Conservation (phyloP, 2,797 vertebrate species). For the Chiloscyllium punctatum region DNA sequence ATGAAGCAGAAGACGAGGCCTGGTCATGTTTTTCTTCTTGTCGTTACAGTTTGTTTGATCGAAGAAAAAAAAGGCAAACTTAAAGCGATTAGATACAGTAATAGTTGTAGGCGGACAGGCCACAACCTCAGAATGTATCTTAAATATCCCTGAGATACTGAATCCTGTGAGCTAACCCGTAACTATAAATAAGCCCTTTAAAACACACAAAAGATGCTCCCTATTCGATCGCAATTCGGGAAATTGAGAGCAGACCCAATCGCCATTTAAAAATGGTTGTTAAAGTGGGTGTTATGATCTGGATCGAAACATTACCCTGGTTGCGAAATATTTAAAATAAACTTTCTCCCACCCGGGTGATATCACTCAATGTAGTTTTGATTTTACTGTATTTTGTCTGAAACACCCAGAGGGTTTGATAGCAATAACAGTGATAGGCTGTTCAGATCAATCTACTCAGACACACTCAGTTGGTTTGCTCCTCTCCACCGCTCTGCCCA, state of each 20-base stretch:
- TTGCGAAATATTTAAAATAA: background rate
- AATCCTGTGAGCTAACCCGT: background rate
- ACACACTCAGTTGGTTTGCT: too few relatives aligned
- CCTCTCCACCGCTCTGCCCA: background rate
- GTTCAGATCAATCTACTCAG: background rate
- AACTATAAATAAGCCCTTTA: background rate
- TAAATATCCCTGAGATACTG: background rate
- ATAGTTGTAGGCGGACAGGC: background rate
- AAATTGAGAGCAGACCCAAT: background rate
- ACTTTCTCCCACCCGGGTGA: background rate
- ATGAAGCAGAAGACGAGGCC: background rate
- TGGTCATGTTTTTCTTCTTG: too few relatives aligned
- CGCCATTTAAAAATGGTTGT: background rate
- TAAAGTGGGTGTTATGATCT: background rate
- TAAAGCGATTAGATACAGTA: background rate
- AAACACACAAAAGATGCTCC: background rate
- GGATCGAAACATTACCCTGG: background rate
- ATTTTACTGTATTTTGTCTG: background rate
- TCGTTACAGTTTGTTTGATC: too few relatives aligned
- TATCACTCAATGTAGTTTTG: background rate
- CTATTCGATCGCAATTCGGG: background rate
- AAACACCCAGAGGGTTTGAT: background rate
- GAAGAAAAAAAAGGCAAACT: too few relatives aligned
- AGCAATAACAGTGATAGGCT: background rate
- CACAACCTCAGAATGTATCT: background rate